Evolutionary conservation across 2,888 invertebrate species (phyloP).

Genomic region (Drosophila cognata): DNA sequence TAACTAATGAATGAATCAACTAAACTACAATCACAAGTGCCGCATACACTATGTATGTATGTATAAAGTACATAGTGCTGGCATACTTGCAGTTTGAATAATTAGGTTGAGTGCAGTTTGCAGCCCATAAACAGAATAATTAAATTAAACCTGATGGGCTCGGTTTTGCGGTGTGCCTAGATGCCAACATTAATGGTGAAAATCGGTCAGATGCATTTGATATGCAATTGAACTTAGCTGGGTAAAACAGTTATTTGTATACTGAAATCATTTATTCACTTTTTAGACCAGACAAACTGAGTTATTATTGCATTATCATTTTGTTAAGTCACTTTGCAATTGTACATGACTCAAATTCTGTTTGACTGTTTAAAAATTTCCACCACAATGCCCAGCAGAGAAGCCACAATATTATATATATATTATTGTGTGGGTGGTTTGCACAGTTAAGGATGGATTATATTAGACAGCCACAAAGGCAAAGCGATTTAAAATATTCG

Average conservation of each 20-base stretch:
- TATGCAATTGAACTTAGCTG: neutral
- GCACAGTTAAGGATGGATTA: neutral
- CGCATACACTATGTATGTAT: slow-evolving; percentile 6
- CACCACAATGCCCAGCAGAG: neutral
- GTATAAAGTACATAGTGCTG: neutral
- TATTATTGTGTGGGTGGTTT: neutral
- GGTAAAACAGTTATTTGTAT: neutral
- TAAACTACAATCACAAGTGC: neutral
- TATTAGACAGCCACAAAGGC: neutral
- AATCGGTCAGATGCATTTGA: neutral
- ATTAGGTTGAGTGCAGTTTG: slow-evolving; percentile 66
- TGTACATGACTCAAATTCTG: neutral
- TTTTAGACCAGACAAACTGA: neutral
- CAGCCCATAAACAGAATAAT: slow-evolving; percentile 49
- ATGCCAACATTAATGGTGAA: too few relatives aligned
- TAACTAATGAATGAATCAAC: slow-evolving; percentile 12
- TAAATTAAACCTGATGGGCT: slow-evolving; percentile 29
- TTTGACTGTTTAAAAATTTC: neutral
- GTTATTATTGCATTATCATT: neutral
- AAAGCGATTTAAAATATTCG: slow-evolving; percentile 10
- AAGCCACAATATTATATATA: neutral
- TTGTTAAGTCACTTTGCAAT: neutral
- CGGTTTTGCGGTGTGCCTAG: slow-evolving; percentile 18
- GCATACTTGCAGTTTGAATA: slow-evolving; percentile 30
- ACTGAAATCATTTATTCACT: neutral